A percentile compares a stretch with the other conserved stretches of the same genome.
These are phyloP conservation scores for Pseudois nayaur DNA, from an alignment of 2,113 vertebrate species.

Conservation along the genomic window DNA sequence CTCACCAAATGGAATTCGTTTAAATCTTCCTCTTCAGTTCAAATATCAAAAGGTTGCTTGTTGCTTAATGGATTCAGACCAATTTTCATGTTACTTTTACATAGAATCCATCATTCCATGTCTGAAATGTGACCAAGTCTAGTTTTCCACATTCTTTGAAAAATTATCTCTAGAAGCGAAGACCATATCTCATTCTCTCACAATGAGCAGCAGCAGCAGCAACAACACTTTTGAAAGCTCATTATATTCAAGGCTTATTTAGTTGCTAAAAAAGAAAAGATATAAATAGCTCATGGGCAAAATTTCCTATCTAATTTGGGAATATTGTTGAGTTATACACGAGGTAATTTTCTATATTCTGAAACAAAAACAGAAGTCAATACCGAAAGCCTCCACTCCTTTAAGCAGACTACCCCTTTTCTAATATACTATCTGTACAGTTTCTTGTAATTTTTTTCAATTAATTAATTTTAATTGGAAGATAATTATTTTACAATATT, in stretches of 20 bases:
- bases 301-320: neutral
- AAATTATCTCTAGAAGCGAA: neutral
- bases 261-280: neutral
- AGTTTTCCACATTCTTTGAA: neutral
- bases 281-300: neutral
- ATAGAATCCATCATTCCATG: neutral
- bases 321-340: neutral
- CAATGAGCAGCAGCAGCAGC: neutral
- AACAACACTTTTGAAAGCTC: neutral
- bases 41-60: neutral
- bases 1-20: neutral
- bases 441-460: neutral
- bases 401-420: neutral
- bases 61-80: neutral
- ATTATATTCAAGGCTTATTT: neutral
- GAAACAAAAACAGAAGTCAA: neutral
- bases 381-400: neutral
- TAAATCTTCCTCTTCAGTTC: neutral
- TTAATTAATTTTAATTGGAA: neutral
- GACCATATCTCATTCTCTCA: neutral
- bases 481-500: neutral
- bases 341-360: neutral
- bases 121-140: neutral
- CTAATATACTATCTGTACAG: neutral
- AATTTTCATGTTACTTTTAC: neutral